Evolutionary conservation across 2,113 vertebrate species (phyloP), one percentile per base, ranked within the genome.

Genomic region (Scalopus aquaticus): DNA sequence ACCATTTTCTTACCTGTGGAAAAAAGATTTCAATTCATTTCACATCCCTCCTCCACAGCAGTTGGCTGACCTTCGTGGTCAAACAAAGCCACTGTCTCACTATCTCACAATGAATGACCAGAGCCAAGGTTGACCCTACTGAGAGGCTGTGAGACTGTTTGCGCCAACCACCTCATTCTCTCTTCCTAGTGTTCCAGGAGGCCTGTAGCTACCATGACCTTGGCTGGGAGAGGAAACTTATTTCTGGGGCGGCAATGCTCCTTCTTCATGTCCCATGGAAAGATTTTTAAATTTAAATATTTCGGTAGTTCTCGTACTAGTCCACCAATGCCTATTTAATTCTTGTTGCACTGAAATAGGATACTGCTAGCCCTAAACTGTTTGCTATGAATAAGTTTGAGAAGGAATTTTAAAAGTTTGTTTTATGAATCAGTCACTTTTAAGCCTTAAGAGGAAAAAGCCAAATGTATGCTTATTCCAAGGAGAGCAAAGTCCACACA

Each of bases 271-370:
- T 65, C 44, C 20, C 42, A 79, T 69, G 76, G 70, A 87, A 92
- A 90, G 60, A 44, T 70, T 49, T 65, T 54, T 82, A 54, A 26
- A 73, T 79, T 2, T 88, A 60, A 93, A 69, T 74, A 93, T 5
- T 24, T 39, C 58, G 26, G 22, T 1, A 0, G 62, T 95, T 93
- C 69, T 86, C 73, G 77, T 6, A 32, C 17, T 56, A 65, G 65
- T 35, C 51, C 51, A 90, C 76, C 88, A 84, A 93, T 84, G 82
- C 54, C 46, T 56, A n/a, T 73, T 91, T 81, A 85, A 84, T 81
- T 67, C 51, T 64, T 77, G 90, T 26, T 56, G 65, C 88, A 85
- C 1, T 74, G 78, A 96, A 84, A 46, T 5, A 74, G n/a, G 16
- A 35, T 54, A 88, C 11, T 54, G n/a, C 54, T 51, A 65, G 82